phyloP scores from a whole-genome alignment of 1,140 invertebrate genomes.

The Temnothorax nylanderi region DNA sequence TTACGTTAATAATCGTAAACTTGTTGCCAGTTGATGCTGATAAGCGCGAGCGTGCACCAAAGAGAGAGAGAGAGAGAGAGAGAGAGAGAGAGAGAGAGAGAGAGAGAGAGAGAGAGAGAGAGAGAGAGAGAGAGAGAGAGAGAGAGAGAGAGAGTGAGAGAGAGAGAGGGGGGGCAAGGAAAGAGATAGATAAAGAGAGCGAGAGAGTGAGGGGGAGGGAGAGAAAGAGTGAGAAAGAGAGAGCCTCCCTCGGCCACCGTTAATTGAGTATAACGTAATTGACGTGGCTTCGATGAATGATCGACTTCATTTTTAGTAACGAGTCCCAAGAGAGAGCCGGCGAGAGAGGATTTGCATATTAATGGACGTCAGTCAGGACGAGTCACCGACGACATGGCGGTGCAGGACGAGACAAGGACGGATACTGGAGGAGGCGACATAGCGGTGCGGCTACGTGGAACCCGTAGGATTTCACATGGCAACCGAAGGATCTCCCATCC shows the following conservation, averaged over 20 bases:
- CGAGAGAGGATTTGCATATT: constrained; percentile 77
- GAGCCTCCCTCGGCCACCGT: constrained; percentile 30
- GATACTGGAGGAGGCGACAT: constrained; percentile 26
- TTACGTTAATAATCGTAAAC: constrained; percentile 57
- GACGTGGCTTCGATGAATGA: constrained; percentile 64
- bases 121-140: neutral
- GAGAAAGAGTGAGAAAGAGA: neutral
- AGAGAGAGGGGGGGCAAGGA: neutral
- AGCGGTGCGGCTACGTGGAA: constrained; percentile 35
- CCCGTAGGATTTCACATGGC: constrained; percentile 68
- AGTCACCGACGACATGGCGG: constrained; percentile 48
- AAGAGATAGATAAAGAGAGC: neutral
- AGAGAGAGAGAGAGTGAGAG: neutral
- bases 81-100: neutral
- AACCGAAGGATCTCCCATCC: constrained; percentile 71
- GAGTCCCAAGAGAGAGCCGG: constrained; percentile 33
- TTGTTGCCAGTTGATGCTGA: constrained; percentile 46
- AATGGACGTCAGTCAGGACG: constrained; percentile 75
- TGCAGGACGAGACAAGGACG: constrained; percentile 63
- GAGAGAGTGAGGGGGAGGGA: neutral
- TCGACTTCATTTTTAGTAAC: constrained; percentile 73
- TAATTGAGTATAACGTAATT: constrained; percentile 75
- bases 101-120: neutral
- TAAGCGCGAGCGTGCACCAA: neutral
- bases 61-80: neutral